These are phyloP conservation scores for Heliangelus exortis DNA, from an alignment of 2,797 vertebrate genomes.

Conservation along the genomic window DNA sequence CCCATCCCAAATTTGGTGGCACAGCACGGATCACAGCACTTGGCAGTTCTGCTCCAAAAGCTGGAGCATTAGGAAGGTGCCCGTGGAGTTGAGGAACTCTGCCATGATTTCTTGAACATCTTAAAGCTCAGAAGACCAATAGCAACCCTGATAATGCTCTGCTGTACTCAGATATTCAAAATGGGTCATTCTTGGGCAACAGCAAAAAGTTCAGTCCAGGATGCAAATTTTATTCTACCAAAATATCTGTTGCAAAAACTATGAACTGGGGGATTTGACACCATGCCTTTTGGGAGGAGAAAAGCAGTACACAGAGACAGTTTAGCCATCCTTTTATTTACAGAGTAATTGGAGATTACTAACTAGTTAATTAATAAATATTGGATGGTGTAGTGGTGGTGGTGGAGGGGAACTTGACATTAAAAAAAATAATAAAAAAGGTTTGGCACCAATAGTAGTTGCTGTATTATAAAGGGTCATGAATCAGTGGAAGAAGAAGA, in stretches of 20 bases:
- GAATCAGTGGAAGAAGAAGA: background rate
- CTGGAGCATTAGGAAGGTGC: background rate
- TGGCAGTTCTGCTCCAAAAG: background rate
- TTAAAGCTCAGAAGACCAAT: background rate
- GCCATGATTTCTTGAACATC: background rate
- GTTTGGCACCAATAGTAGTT: background rate
- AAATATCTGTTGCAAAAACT: no score
- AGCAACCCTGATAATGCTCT: background rate
- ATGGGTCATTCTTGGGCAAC: background rate
- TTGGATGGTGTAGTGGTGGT: background rate
- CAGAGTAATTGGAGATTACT: conserved; percentile 39
- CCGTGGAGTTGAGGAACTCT: background rate
- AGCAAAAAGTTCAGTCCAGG: background rate
- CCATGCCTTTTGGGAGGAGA: background rate
- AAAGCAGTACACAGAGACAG: background rate
- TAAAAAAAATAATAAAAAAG: background rate
- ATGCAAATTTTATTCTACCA: background rate
- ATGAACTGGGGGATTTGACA: background rate
- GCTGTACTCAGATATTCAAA: background rate
- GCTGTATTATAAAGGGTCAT: background rate
- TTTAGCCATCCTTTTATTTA: background rate
- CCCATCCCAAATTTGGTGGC: background rate
- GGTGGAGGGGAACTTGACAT: background rate
- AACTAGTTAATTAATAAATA: conserved; percentile 61
- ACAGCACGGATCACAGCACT: background rate